Evolutionary conservation across 2,797 vertebrate genomes (phyloP).

Genomic region (Xerus rutilus): DNA sequence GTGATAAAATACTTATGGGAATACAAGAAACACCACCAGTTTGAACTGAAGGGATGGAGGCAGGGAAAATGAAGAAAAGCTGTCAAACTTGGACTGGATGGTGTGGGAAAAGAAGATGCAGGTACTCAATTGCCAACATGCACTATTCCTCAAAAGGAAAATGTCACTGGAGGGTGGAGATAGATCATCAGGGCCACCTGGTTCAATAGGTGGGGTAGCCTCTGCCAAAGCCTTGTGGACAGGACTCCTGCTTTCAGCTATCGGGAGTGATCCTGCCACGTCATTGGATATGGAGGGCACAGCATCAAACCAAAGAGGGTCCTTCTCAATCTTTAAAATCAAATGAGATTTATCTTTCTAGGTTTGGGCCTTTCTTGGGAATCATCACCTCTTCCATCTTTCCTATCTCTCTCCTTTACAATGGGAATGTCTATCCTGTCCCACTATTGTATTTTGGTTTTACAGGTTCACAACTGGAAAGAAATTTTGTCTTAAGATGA

Average conservation of each 20-base stretch:
- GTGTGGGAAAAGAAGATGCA: neutral
- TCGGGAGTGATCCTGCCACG: no score
- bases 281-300: neutral
- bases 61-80: neutral
- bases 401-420: neutral
- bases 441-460: neutral
- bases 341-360: neutral
- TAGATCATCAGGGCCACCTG: neutral
- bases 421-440: neutral
- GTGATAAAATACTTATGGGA: neutral
- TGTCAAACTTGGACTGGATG: neutral
- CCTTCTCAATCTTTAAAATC: neutral
- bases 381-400: neutral
- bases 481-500: neutral
- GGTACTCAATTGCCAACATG: neutral
- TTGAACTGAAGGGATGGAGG: neutral
- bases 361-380: neutral
- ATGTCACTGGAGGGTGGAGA: neutral
- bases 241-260: neutral
- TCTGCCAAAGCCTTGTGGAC: neutral
- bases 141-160: neutral
- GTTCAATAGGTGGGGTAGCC: neutral
- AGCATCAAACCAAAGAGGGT: neutral
- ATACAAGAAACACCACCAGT: neutral
- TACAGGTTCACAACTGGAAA: neutral